Conservation (phyloP, 2,113 vertebrate species). For the Hippocampus zosterae region DNA sequence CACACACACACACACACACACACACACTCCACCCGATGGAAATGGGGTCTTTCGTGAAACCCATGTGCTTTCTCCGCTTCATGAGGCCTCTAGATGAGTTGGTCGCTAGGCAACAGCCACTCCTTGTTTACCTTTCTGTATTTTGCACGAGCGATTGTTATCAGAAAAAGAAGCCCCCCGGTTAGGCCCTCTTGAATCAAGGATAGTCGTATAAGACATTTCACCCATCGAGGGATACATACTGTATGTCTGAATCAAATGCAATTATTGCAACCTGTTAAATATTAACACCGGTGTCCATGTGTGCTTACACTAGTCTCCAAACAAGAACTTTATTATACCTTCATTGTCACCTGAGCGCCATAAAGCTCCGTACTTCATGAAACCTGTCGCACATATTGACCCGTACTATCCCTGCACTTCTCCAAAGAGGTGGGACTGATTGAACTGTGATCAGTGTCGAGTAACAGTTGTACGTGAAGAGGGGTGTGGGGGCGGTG, state of each 20-base stretch:
- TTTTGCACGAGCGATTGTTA: slow-evolving; percentile 65
- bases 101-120: slow-evolving; percentile 69
- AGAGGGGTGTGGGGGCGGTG: no score
- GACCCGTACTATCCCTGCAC: slow-evolving; percentile 32
- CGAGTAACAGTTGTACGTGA: neutral
- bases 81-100: slow-evolving; percentile 39
- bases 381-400: slow-evolving; percentile 70
- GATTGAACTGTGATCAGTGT: neutral
- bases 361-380: slow-evolving; percentile 58
- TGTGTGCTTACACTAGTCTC: slow-evolving; percentile 30
- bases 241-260: neutral
- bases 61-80: slow-evolving; percentile 35
- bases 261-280: slow-evolving; percentile 10
- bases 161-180: slow-evolving; percentile 40
- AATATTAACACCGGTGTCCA: slow-evolving; percentile 23
- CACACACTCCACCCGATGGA: neutral
- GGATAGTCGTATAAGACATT: slow-evolving; percentile 11
- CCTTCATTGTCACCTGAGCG: slow-evolving; percentile 45
- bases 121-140: slow-evolving; percentile 70
- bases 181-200: slow-evolving; percentile 25
- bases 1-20: no score
- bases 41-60: slow-evolving; percentile 13
- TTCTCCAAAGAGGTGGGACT: slow-evolving; percentile 8
- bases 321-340: slow-evolving; percentile 43
- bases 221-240: neutral